Percentiles rank a stretch among this genome's conserved stretches.
Evolutionary conservation across 2,113 vertebrate species (phyloP).

Genomic region (Coracopsis vasa): DNA sequence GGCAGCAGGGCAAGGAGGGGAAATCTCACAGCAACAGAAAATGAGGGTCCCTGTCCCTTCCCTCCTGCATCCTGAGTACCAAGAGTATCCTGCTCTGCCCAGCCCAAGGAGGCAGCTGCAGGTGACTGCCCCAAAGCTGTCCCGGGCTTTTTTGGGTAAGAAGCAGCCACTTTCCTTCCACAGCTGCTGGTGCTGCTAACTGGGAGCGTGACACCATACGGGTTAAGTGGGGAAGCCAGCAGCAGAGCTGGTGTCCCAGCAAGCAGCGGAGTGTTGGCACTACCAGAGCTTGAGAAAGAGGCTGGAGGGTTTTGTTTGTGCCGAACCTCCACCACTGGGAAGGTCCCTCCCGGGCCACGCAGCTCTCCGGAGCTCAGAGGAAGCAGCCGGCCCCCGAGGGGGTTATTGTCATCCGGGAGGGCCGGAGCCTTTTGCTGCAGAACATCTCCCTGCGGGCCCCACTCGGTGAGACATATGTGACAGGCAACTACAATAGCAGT

Average conservation of each 20-base stretch:
- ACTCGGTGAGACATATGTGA: neutral
- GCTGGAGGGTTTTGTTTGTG: neutral
- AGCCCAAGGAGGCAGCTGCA: rapidly evolving
- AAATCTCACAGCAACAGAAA: neutral
- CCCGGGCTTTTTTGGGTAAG: neutral
- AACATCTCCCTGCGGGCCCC: neutral
- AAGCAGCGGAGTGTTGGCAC: neutral
- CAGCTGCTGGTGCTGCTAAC: neutral
- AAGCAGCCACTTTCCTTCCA: neutral
- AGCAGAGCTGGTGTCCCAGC: neutral
- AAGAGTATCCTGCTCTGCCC: neutral
- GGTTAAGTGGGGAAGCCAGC: neutral
- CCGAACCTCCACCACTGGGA: neutral
- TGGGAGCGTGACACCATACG: rapidly evolving
- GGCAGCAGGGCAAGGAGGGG: rapidly evolving
- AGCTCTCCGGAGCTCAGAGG: neutral
- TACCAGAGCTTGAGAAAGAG: neutral
- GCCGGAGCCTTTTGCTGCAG: neutral
- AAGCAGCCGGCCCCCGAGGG: neutral
- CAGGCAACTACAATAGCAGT: neutral
- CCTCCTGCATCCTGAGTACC: neutral
- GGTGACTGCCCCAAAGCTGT: neutral
- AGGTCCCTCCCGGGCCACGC: neutral
- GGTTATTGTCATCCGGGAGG: neutral
- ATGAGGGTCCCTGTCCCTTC: neutral